Conservation (phyloP, 2,797 vertebrate genomes). For the Aselliscus stoliczkanus region DNA sequence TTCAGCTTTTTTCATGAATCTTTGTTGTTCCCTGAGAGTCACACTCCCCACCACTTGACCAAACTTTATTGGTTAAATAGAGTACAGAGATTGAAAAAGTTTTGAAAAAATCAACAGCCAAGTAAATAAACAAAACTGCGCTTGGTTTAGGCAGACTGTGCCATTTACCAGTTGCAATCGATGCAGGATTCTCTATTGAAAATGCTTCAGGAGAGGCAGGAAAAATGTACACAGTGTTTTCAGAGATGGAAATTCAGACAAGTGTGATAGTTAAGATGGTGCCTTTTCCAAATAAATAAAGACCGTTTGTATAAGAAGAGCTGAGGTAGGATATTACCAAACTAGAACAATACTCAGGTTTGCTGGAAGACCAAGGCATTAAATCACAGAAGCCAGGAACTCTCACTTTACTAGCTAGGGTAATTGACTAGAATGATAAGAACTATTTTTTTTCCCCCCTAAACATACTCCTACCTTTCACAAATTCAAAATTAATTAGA, state of each 20-base stretch:
- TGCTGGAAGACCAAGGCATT: background rate
- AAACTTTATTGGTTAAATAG: slow-evolving; percentile 57
- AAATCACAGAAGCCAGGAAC: background rate
- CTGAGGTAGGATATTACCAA: background rate
- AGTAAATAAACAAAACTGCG: slow-evolving; percentile 1
- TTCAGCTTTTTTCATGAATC: slow-evolving; percentile 1
- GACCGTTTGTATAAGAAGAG: background rate
- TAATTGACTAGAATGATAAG: background rate
- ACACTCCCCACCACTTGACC: slow-evolving; percentile 17
- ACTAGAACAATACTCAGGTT: background rate
- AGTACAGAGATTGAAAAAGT: slow-evolving; percentile 38
- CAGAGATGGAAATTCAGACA: background rate
- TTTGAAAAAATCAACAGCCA: slow-evolving; percentile 27
- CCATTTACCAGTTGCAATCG: slow-evolving; percentile 28
- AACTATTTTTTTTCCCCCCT: background rate
- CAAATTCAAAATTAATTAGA: background rate
- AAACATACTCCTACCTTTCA: background rate
- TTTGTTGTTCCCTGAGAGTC: background rate
- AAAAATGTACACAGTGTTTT: background rate
- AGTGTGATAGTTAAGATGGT: background rate
- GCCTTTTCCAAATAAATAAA: background rate
- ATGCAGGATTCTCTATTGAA: background rate
- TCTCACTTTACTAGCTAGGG: background rate
- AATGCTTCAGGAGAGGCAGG: slow-evolving; percentile 9
- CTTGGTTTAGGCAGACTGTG: background rate